Evolutionary conservation across 1,140 invertebrate genomes (phyloP).

Genomic region (Ceratitis capitata): DNA sequence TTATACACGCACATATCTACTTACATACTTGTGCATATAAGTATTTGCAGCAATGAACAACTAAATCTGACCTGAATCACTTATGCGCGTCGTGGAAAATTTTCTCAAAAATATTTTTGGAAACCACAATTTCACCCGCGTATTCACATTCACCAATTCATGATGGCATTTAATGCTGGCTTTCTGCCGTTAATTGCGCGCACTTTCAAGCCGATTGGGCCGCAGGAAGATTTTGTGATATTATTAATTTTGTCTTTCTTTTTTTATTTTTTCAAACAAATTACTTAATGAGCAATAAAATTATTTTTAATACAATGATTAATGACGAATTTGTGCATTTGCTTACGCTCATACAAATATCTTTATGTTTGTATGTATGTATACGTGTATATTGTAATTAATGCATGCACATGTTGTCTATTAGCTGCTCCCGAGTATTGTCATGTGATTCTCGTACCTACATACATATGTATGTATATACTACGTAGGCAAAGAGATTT

Average conservation of each 20-base stretch:
- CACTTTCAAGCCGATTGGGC: neutral
- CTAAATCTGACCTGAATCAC: neutral
- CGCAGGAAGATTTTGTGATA: neutral
- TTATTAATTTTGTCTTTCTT: neutral
- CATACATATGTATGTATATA: no score
- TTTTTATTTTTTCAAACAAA: neutral
- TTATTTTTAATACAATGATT: neutral
- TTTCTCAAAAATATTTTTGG: neutral
- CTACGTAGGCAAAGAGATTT: neutral
- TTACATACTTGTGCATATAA: neutral
- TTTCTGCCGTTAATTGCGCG: neutral
- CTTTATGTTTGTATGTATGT: neutral
- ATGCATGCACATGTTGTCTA: neutral
- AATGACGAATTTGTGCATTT: neutral
- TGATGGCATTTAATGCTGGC: neutral
- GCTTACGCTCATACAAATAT: neutral
- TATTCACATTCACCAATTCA: neutral
- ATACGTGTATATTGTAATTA: neutral
- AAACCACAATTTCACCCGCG: neutral
- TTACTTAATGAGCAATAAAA: neutral
- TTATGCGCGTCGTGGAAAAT: neutral
- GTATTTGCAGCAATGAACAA: neutral
- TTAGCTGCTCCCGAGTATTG: neutral
- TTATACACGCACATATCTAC: no score
- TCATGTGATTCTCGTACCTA: neutral